A percentile compares a stretch with the other conserved stretches of the same genome.
phyloP scores from a whole-genome alignment of 1,140 invertebrate species.

The Brachionus asplanchnoidis region DNA sequence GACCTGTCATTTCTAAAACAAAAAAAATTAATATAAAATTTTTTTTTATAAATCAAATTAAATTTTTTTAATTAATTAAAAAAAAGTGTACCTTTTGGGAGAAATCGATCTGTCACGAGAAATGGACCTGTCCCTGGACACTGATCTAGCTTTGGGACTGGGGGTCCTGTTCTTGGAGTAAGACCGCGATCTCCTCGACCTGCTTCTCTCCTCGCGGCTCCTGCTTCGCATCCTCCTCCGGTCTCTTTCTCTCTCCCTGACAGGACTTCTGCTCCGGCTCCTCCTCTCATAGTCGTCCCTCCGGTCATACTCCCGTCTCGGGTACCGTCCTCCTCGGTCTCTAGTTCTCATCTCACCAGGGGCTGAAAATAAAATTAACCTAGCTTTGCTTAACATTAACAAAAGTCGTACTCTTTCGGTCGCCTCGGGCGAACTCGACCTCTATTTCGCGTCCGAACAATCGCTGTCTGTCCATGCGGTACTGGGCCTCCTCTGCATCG shows the following conservation, averaged over 20 bases:
- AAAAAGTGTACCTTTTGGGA: slow-evolving; percentile 10
- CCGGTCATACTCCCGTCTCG: not conserved
- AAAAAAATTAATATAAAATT: not conserved
- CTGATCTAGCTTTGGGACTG: not conserved
- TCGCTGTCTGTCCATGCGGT: slow-evolving; percentile 55
- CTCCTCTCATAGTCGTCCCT: not conserved
- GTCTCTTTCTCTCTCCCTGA: not conserved
- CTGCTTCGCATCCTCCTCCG: not conserved
- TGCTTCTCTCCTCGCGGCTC: slow-evolving; percentile 1
- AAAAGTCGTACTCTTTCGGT: slow-evolving; percentile 59
- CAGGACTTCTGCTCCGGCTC: not conserved
- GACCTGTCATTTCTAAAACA: slow-evolving; percentile 11
- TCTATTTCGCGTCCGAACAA: slow-evolving; percentile 59
- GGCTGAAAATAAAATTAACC: not conserved
- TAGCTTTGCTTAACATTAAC: not conserved
- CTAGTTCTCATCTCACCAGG: slow-evolving; percentile 21
- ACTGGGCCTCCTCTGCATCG: slow-evolving; percentile 61
- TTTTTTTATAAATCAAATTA: no score
- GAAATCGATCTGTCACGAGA: slow-evolving; percentile 10
- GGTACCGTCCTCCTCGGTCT: not conserved
- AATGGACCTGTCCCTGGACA: not conserved
- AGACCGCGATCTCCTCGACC: not conserved
- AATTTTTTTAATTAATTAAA: no score
- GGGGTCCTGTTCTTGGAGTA: slow-evolving; percentile 26
- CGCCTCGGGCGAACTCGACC: slow-evolving; percentile 61